Evolutionary conservation across 2,797 vertebrate species (phyloP), one percentile per base, ranked within the genome.

Genomic region (Rhynchonycteris naso): DNA sequence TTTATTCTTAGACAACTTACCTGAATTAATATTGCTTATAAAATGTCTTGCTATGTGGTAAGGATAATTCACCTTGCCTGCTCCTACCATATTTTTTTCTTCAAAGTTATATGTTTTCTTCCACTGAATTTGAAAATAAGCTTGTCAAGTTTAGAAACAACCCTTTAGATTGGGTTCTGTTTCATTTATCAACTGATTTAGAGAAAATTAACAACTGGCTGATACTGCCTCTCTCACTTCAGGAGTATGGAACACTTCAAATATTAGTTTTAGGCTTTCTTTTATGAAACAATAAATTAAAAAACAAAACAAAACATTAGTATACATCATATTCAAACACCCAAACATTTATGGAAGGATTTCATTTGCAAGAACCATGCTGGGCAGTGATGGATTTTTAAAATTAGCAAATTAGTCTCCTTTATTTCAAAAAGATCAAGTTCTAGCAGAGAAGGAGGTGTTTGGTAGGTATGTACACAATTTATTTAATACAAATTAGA

Each of bases 331-430:
- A 84, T 91, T 95, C 76, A 94, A 84, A 84, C 95, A 54, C 58
- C 74, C 76, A 78, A 68, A 95, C 80, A 90, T 94, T 96, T 96
- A 81, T 86, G 75, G 68, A 95, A 93, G 71, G 76, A 95, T 94
- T 97, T 94, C 43, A 35, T 81, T 50, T 33, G 16, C 56, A 85
- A 75, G 83, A 83, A 90, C 35, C 10, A 0, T 81, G 33, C 52
- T 93, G 24, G 30, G 18, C 38, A 91, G 21, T 69, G 66, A 33
- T 33, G 18, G 58, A 21, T 81, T 72, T 95, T 83, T 89, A 14
- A 76, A 94, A 91, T 88, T 14, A 84, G 28, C 66, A 88, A 95
- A 35, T 59, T 33, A 81, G 28, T 89, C 65, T 89, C 65, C 24
- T 96, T 63, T 92, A 12, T 84, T 93, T 95, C 35, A 88, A 88